Base-by-base conservation (phyloP, 2,888 invertebrate species). In the Tromatobia lineatoria region DNA sequence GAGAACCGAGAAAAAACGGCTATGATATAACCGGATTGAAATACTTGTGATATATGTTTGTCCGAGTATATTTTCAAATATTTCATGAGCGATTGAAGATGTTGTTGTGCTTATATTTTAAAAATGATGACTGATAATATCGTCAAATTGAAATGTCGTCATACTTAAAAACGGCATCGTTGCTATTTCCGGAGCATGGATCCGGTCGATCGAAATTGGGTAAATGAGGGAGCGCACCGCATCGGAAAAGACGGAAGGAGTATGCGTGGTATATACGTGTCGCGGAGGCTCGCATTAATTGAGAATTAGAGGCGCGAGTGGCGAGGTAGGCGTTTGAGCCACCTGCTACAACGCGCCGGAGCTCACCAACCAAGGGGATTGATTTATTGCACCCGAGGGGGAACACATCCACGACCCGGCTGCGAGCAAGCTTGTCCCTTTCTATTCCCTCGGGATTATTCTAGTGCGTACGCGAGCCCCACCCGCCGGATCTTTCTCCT, bases 281-380 rank as follows among this genome's bases (percentile, higher is more conserved):
- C n/a, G 54, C 38, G 85, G 81, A 79, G 86, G 85, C 83, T 86
- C 84, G 87, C 91, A 92, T 93, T 93, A 93, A 93, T 93, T 93
- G 93, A 91, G 93, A 92, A 93, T 93, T 93, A 93, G 92, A 93
- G 92, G 91, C 91, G 90, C 88, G 91, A 91, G 91, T 88, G 90
- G 88, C 83, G 87, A n/a, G n/a, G 89, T 89, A 88, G 89, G 90
- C 88, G 90, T 90, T 89, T 86, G 85, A 89, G 91, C 93, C 93
- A 93, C 93, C 93, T 93, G 93, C 93, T 93, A 92, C 92, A 88
- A 69, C 61, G n/a, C n/a, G n/a, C n/a, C n/a, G 80, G 86, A 77
- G 79, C 83, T 82, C 82, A 71, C 84, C 85, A 84, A 87, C 86
- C 75, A 75, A 90, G 90, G 88, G 92, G 91, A 92, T 93, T 93